These are phyloP conservation scores for Pristionchus maxplancki DNA, from an alignment of 2,888 invertebrate genomes.

Conservation along the genomic window DNA sequence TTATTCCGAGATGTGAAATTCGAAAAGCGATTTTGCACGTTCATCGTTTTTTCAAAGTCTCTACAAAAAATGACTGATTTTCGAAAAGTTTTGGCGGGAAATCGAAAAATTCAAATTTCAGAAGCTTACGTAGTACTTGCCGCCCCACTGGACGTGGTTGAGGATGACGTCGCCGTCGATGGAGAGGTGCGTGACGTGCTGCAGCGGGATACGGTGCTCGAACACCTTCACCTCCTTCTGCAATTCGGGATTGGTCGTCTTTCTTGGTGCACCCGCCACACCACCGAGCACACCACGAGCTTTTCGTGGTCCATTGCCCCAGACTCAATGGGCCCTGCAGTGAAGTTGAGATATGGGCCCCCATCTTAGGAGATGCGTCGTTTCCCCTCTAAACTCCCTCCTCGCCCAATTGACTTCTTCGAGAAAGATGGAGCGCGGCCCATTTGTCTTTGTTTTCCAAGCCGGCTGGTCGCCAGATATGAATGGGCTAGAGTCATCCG, in stretches of 20 bases:
- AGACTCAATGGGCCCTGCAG: not conserved
- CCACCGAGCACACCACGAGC: not conserved
- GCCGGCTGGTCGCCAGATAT: not conserved
- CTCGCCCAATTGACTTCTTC: not conserved
- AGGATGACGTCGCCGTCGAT: slow-evolving; percentile 70
- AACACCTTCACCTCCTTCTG: slow-evolving; percentile 70
- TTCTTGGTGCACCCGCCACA: not conserved
- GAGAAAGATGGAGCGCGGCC: not conserved
- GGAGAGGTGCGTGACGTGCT: slow-evolving; percentile 69
- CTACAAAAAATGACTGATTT: slow-evolving; percentile 3
- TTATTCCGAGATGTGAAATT: not conserved
- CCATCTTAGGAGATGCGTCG: not conserved
- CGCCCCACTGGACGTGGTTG: slow-evolving; percentile 72
- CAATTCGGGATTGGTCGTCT: slow-evolving; percentile 46
- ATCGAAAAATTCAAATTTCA: not conserved
- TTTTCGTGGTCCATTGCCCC: not conserved
- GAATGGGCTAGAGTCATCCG: slow-evolving; percentile 4
- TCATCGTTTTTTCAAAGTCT: no score
- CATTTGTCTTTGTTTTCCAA: not conserved
- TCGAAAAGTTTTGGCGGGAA: not conserved
- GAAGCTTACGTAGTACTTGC: slow-evolving; percentile 69
- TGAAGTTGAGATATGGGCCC: not conserved
- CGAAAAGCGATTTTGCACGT: not conserved
- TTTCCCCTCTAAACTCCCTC: not conserved
- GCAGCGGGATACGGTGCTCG: slow-evolving; percentile 70